Evolutionary conservation across 2,797 vertebrate genomes (phyloP).

Genomic region (Rhadinocentrus ornatus): DNA sequence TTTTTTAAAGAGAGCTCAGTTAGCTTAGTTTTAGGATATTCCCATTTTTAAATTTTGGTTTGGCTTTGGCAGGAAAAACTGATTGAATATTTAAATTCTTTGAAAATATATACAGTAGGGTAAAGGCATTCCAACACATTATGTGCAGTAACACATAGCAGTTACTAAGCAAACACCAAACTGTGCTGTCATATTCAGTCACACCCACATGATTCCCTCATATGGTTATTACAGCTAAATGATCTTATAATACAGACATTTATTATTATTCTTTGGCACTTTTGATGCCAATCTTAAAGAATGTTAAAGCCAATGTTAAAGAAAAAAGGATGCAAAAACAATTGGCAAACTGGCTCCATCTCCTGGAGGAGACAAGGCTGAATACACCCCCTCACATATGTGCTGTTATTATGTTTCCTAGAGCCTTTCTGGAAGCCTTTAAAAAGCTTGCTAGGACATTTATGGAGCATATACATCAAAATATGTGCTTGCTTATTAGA

Average conservation of each 20-base stretch:
- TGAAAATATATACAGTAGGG: neutral
- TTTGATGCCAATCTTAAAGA: conserved; percentile 13
- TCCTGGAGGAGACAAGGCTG: conserved; percentile 51
- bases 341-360: conserved; percentile 60
- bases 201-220: conserved; percentile 24
- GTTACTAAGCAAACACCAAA: conserved; percentile 10
- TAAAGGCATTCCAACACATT: neutral
- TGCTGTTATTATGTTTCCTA: neutral
- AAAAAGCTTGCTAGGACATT: neutral
- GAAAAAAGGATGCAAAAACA: conserved; percentile 23
- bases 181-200: conserved; percentile 32
- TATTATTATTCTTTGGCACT: conserved; percentile 27
- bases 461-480: neutral
- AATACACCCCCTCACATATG: conserved; percentile 12
- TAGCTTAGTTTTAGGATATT: no score
- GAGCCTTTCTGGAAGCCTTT: neutral
- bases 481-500: neutral
- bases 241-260: conserved; percentile 17
- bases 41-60: no score
- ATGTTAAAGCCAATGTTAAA: conserved; percentile 50
- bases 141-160: neutral
- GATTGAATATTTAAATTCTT: neutral
- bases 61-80: neutral
- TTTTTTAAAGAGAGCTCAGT: no score
- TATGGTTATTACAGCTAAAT: conserved; percentile 44